Evolutionary conservation across 2,113 vertebrate species (phyloP).

Genomic region (Galeopterus variegatus): DNA sequence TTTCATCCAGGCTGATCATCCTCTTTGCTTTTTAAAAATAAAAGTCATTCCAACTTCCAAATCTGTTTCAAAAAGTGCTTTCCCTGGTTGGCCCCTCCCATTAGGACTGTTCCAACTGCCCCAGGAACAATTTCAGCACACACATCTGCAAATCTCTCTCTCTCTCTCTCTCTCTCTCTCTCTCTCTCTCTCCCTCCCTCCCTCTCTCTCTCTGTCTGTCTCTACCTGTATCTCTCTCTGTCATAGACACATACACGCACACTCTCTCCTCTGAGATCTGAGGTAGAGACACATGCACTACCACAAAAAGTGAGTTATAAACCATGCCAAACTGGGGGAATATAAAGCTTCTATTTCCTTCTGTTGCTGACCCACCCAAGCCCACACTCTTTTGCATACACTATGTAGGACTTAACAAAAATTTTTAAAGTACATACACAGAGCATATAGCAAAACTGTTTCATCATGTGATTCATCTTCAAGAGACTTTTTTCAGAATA

Average conservation of each 20-base stretch:
- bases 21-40: background rate
- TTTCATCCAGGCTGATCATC: background rate
- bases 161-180: background rate
- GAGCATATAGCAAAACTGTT: background rate
- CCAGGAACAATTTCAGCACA: background rate
- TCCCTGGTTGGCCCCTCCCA: too few relatives aligned
- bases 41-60: background rate
- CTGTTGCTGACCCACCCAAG: background rate
- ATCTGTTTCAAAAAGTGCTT: background rate
- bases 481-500: background rate
- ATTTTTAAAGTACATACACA: background rate
- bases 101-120: background rate
- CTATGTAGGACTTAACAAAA: background rate
- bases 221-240: background rate
- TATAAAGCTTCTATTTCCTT: background rate
- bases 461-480: background rate
- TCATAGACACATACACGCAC: too few relatives aligned
- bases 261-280: background rate
- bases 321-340: background rate
- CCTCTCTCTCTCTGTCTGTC: background rate
- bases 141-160: too few relatives aligned
- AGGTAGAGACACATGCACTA: background rate
- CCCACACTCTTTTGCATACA: background rate
- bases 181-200: background rate
- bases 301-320: background rate